Conservation (phyloP, 2,113 vertebrate species). For the Sander lucioperca region DNA sequence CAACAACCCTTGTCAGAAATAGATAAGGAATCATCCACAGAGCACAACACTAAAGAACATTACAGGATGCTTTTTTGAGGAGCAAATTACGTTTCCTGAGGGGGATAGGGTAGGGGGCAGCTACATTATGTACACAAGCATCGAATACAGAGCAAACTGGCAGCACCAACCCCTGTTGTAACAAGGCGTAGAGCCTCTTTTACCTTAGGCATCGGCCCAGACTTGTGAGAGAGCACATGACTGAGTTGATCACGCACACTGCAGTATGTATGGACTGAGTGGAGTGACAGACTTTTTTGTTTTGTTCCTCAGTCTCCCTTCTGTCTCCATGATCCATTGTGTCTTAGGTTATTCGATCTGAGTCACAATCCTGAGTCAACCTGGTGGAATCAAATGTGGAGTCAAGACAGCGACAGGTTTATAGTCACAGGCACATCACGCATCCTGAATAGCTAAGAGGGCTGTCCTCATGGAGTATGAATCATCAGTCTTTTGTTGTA, state of each 20-base stretch:
- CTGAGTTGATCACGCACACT: constrained; percentile 76
- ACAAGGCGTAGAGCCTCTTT: constrained; percentile 78
- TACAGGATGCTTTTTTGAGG: constrained; percentile 51
- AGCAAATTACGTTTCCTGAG: constrained; percentile 49
- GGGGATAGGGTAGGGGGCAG: constrained; percentile 60
- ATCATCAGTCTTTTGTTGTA: constrained; percentile 30
- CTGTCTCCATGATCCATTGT: constrained; percentile 82
- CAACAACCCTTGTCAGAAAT: constrained; percentile 66
- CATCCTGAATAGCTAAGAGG: constrained; percentile 54
- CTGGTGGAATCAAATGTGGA: constrained; percentile 87
- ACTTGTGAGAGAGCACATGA: constrained; percentile 79
- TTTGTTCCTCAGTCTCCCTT: constrained; percentile 80
- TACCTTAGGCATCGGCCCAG: constrained; percentile 86
- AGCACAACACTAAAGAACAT: constrained; percentile 61
- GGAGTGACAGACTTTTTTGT: constrained; percentile 78
- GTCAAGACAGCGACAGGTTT: constrained; percentile 85
- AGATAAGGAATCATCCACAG: constrained; percentile 41
- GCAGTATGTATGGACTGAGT: constrained; percentile 81
- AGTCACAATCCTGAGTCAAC: constrained; percentile 86
- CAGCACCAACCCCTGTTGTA: constrained; percentile 68
- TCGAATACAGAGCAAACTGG: constrained; percentile 78
- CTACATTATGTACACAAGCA: constrained; percentile 75
- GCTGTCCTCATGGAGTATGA: constrained; percentile 43
- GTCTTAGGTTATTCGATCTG: constrained; percentile 81
- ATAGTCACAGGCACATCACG: constrained; percentile 76